These are phyloP conservation scores for Tribolium castaneum DNA, from an alignment of 1,140 invertebrate species.

Conservation along the genomic window DNA sequence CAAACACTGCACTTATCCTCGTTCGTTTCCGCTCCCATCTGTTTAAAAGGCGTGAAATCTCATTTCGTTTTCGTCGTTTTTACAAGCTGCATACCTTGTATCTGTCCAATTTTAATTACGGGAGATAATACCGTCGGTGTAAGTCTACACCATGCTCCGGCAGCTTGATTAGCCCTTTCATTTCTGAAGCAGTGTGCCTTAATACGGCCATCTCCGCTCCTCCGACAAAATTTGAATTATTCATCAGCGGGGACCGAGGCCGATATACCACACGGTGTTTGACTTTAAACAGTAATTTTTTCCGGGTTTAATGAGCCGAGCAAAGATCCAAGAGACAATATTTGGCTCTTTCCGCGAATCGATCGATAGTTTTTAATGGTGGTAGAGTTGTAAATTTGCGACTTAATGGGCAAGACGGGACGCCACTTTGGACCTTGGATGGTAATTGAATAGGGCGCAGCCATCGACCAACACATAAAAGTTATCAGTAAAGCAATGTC, in stretches of 20 bases:
- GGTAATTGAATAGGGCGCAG: constrained; percentile 14
- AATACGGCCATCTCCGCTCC: constrained; percentile 21
- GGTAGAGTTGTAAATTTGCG: background rate
- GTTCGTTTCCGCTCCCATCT: background rate
- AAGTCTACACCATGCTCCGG: background rate
- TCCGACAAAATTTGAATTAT: constrained; percentile 30
- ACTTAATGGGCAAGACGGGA: background rate
- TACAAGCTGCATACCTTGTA: background rate
- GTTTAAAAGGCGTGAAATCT: background rate
- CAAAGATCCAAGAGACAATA: background rate
- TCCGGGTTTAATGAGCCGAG: background rate
- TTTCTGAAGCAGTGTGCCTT: constrained; percentile 26
- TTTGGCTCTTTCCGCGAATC: background rate
- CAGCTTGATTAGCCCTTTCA: constrained; percentile 31
- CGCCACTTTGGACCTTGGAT: background rate
- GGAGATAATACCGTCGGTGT: background rate
- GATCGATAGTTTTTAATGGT: constrained; percentile 2
- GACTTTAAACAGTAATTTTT: background rate
- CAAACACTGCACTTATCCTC: background rate
- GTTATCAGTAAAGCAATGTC: background rate
- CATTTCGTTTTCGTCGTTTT: background rate
- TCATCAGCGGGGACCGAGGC: background rate
- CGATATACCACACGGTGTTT: background rate
- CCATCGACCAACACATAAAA: constrained; percentile 21
- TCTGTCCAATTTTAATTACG: constrained; percentile 6